Conservation (phyloP, 2,113 vertebrate genomes). For the Propithecus coquereli region DNA sequence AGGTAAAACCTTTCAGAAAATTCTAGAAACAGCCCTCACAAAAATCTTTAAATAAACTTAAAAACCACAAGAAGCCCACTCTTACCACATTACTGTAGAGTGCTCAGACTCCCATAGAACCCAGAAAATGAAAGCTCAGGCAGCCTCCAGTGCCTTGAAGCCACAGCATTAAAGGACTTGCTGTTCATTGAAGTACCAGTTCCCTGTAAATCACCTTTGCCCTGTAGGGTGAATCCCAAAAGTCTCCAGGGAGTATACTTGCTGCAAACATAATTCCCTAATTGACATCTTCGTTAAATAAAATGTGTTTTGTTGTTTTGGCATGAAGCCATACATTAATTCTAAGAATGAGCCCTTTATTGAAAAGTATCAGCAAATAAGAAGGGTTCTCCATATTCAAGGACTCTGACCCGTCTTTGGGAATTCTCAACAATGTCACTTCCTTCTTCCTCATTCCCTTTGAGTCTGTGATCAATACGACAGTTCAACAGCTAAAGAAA, state of each 20-base stretch:
- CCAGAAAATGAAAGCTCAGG: neutral
- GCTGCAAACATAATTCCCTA: neutral
- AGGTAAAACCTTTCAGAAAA: constrained; percentile 4
- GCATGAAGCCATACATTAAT: neutral
- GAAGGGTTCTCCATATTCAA: neutral
- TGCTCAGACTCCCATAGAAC: neutral
- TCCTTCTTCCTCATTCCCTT: neutral
- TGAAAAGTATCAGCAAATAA: neutral
- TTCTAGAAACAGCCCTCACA: neutral
- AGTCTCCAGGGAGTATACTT: neutral
- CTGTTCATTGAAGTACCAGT: neutral
- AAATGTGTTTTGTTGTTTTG: neutral
- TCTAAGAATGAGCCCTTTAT: neutral
- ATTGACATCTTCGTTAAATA: neutral
- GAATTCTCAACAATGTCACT: neutral
- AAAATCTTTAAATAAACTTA: constrained; percentile 7
- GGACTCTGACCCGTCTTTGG: neutral
- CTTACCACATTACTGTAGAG: neutral
- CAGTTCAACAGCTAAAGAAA: neutral
- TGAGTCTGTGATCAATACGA: neutral
- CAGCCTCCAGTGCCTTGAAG: neutral
- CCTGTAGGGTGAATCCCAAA: neutral
- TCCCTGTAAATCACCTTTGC: neutral
- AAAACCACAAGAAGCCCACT: neutral
- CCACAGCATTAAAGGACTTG: neutral